Evolutionary conservation across 2,888 invertebrate genomes (phyloP).

Genomic region (Oscheius sp.): DNA sequence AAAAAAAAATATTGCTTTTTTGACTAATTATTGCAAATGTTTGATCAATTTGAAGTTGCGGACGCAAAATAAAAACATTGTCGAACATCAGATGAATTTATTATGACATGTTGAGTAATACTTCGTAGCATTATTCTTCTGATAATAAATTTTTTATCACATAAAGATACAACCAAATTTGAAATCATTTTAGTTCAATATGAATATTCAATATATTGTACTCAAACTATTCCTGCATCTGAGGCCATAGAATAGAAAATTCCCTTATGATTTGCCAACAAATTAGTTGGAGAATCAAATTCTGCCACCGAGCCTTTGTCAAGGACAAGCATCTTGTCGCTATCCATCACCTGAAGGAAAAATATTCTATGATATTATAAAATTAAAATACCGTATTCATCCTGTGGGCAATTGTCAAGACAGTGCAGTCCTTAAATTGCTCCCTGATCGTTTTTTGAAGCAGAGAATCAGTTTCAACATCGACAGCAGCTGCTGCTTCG

Average conservation of each 20-base stretch:
- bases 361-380: neutral
- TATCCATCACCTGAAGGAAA: conserved; percentile 53
- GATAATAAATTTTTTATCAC: conserved; percentile 8
- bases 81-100: neutral
- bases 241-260: conserved; percentile 57
- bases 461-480: conserved; percentile 66
- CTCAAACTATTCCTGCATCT: conserved; percentile 38
- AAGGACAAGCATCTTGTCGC: conserved; percentile 53
- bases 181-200: conserved; percentile 8
- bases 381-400: conserved; percentile 38
- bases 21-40: no score
- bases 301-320: conserved; percentile 54
- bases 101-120: conserved; percentile 26
- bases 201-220: conserved; percentile 1
- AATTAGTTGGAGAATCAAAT: conserved; percentile 52
- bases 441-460: conserved; percentile 79
- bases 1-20: no score
- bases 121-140: conserved; percentile 9
- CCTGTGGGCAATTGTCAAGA: conserved; percentile 74
- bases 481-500: conserved; percentile 75
- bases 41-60: no score
- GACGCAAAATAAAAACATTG: no score
- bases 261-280: conserved; percentile 43
- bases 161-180: conserved; percentile 12
- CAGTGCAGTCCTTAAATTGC: conserved; percentile 83